Conservation (phyloP, 2,113 vertebrate genomes). For the Aplodontia rufa region DNA sequence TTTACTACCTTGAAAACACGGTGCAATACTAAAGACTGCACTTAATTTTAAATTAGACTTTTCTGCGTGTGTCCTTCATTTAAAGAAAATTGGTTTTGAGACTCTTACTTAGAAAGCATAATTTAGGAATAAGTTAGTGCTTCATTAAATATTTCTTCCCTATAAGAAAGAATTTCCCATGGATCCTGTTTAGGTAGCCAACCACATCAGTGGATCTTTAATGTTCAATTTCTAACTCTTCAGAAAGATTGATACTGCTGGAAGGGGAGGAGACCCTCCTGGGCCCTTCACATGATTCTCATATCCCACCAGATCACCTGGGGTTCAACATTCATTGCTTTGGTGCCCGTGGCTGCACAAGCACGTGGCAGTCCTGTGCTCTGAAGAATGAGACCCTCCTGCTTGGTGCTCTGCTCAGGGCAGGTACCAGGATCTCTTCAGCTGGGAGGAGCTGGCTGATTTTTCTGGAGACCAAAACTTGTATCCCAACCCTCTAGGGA, state of each 20-base stretch:
- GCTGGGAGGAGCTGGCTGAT: not conserved
- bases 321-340: not conserved
- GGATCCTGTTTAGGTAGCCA: not conserved
- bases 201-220: not conserved
- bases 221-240: not conserved
- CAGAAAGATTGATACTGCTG: not conserved
- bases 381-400: fast-evolving
- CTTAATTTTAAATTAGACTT: not conserved
- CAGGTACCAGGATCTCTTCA: not conserved
- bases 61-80: not conserved
- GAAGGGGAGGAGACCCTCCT: not conserved
- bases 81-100: not conserved
- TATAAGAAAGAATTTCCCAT: not conserved
- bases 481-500: constrained; percentile 23
- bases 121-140: not conserved
- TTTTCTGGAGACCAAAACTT: not conserved
- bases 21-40: not conserved
- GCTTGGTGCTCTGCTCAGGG: fast-evolving
- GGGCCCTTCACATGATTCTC: not conserved
- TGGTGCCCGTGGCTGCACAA: not conserved
- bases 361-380: not conserved
- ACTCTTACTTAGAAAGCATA: not conserved
- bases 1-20: not conserved
- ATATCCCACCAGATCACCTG: not conserved
- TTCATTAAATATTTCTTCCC: not conserved